Evolutionary conservation across 2,113 vertebrate genomes (phyloP).

Genomic region (Numenius arquata): DNA sequence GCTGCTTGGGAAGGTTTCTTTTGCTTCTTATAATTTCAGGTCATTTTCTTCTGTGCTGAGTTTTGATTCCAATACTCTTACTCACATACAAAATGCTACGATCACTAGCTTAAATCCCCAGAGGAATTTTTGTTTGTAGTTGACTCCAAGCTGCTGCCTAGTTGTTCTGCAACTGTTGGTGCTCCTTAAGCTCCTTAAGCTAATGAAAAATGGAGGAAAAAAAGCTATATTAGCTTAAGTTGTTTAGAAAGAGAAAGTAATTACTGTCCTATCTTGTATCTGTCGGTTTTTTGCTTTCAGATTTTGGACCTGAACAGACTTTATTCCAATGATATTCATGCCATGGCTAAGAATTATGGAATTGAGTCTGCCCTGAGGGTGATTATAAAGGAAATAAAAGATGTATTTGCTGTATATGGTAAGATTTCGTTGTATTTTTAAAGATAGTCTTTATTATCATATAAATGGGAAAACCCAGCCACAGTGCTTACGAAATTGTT

Average conservation of each 20-base stretch:
- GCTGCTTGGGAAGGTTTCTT: background rate
- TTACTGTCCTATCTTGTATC: background rate
- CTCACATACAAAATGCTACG: background rate
- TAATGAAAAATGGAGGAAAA: background rate
- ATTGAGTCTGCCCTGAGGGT: constrained; percentile 92
- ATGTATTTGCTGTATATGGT: constrained; percentile 99
- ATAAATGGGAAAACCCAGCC: background rate
- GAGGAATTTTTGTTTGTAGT: background rate
- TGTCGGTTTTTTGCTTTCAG: constrained; percentile 55
- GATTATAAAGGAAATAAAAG: constrained; percentile 96
- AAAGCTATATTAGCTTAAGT: background rate
- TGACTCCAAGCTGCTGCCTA: background rate
- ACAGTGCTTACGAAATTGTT: background rate
- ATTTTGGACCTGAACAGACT: constrained; percentile 86
- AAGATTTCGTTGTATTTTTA: background rate
- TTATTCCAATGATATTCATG: constrained; percentile 93
- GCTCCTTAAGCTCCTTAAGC: background rate
- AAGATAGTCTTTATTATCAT: background rate
- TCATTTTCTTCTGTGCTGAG: background rate
- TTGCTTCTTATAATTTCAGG: background rate
- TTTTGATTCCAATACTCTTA: background rate
- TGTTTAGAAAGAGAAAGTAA: background rate
- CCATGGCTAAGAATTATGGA: constrained; percentile 91
- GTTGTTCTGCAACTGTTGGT: background rate
- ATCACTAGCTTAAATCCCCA: background rate